Base-by-base conservation (phyloP, 2,888 invertebrate genomes). In the Volucella bombylans region DNA sequence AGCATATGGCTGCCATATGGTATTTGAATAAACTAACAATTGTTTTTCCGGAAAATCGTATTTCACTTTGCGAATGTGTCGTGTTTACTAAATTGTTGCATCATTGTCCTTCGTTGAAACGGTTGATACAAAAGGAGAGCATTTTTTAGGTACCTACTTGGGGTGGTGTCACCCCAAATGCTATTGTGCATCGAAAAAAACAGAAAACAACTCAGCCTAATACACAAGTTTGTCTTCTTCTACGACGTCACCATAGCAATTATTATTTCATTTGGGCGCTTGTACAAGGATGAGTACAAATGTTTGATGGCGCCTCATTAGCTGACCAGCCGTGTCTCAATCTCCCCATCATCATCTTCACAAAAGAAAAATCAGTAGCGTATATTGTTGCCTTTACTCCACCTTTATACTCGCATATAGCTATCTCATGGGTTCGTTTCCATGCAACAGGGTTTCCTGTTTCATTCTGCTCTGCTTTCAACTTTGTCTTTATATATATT, bases 401-500 rank as follows among this genome's bases (percentile, higher is more conserved):
- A 49, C 38, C 50, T 11, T 49, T n/a, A 8, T 12, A 39, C 23
- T 45, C 23, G 50, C 38, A 86, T 86, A 65, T 18, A 57, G 12
- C 73, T 50, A 38, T 87, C 79, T 86, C 87, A 45, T 15, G 50
- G 50, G 55, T 52, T 79, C 55, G 85, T 82, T 68, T 82, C 86
- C 47, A 87, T 86, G 87, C 87, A 87, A 87, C 87, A 87, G 87
- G 86, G 74, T 87, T 79, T 86, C 71, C 82, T 54, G 65, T 86
- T 82, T 80, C 86, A 74, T 85, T 69, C 55, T 61, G 23, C 73
- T 73, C 59, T 47, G 68, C 55, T n/a, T 65, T 80, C 85, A 80
- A 80, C 80, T 85, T 80, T 80, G 71, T 55, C 78, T 82, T 78
- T 82, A 43, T 68, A 77, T 82, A 55, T 64, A 72, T 72, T 64